Conservation (phyloP, 1,140 invertebrate genomes). For the Liolophura sinensis region DNA sequence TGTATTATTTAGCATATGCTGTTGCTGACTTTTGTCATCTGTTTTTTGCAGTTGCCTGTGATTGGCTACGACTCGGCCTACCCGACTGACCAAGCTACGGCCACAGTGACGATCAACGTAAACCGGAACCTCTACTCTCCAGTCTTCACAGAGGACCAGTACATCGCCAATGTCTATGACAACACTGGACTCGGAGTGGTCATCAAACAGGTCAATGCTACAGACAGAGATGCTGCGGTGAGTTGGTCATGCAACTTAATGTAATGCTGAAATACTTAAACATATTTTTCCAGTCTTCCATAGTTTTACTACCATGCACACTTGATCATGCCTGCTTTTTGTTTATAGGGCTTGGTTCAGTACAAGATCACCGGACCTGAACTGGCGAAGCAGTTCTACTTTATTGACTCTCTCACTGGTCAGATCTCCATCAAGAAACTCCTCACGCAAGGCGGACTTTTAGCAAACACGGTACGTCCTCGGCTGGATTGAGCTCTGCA, state of each 20-base stretch:
- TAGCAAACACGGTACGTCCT: no score
- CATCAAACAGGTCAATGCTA: conserved; percentile 66
- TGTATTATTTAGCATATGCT: background rate
- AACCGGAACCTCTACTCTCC: conserved; percentile 28
- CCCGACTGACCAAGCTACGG: conserved; percentile 69
- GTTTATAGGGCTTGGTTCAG: conserved; percentile 23
- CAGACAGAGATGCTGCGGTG: conserved; percentile 24
- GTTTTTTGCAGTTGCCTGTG: conserved; percentile 69
- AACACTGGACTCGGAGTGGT: conserved; percentile 62
- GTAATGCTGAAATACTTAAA: no score
- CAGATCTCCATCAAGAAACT: conserved; percentile 10
- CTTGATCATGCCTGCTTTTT: background rate
- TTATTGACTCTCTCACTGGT: conserved; percentile 21
- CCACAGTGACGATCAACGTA: conserved; percentile 22
- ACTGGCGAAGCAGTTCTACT: conserved; percentile 37
- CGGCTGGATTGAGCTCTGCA: no score
- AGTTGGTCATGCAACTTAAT: no score
- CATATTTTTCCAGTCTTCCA: no score
- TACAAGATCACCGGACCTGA: conserved; percentile 40
- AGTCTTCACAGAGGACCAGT: conserved; percentile 67
- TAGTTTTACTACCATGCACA: no score
- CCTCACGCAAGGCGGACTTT: no score
- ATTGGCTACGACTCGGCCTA: conserved; percentile 84
- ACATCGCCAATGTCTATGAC: conserved; percentile 78
- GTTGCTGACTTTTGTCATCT: background rate